Percentiles rank a stretch among this genome's conserved stretches.
Evolutionary conservation across 1,140 invertebrate genomes (phyloP).

Genomic region (Drosophila sulfurigaster): DNA sequence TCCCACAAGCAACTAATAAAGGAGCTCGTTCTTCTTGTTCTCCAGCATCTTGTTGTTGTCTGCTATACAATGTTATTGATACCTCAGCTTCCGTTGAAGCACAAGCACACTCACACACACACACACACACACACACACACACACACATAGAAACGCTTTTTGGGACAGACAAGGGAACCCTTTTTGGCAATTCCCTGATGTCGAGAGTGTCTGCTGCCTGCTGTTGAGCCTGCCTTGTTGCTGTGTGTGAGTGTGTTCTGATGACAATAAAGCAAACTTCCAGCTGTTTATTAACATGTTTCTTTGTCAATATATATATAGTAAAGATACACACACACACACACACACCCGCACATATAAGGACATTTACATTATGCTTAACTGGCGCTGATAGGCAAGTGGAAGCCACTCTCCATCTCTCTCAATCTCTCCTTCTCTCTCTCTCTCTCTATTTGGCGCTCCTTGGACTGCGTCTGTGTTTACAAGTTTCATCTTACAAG

Average conservation of each 20-base stretch:
- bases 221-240: neutral
- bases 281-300: slow-evolving; percentile 84
- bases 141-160: slow-evolving; percentile 2
- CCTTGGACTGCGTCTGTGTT: slow-evolving; percentile 17
- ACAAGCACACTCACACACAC: slow-evolving; percentile 8
- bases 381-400: slow-evolving; percentile 54
- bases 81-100: slow-evolving; percentile 62
- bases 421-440: neutral
- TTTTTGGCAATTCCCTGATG: slow-evolving; percentile 67
- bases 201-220: slow-evolving; percentile 48
- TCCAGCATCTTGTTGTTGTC: slow-evolving; percentile 25
- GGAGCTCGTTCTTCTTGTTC: slow-evolving; percentile 30
- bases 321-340: slow-evolving; percentile 19
- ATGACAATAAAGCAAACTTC: slow-evolving; percentile 81
- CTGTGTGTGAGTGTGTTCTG: slow-evolving; percentile 48
- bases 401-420: neutral
- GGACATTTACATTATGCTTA: slow-evolving; percentile 52
- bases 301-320: slow-evolving; percentile 68
- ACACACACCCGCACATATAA: slow-evolving; percentile 31
- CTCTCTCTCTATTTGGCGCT: neutral
- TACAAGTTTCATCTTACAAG: slow-evolving; percentile 76
- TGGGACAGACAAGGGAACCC: slow-evolving; percentile 63
- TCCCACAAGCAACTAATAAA: slow-evolving; percentile 62
- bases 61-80: slow-evolving; percentile 78
- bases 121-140: slow-evolving; percentile 8